Base-by-base conservation (phyloP, 2,888 invertebrate species). In the Dione vanillae region DNA sequence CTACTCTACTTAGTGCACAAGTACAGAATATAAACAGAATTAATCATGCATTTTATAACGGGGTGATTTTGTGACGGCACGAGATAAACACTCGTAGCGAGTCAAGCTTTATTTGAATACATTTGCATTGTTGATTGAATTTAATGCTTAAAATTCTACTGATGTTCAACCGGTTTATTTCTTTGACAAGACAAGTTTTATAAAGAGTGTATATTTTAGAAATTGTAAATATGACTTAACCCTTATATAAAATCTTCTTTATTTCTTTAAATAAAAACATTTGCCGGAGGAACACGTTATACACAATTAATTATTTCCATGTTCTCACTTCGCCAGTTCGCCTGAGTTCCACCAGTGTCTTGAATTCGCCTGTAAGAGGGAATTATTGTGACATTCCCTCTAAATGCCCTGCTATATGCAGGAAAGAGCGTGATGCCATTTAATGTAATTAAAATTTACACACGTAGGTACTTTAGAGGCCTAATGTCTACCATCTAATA, bases 81-180 rank as follows among this genome's bases (percentile, higher is more conserved):
- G 35, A 51, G 16, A 62, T 66, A 58, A 66, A 73, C 64, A 69
- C 8, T 43, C 49, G 49, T 35, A 62, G 45, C 56, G 41, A 47
- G 40, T 43, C 40, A 35, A 43, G 40, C n/a, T 27, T 68, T 62
- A 73, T 73, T 68, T 78, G 78, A 76, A 78, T 77, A 77, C 56
- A 88, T 88, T 88, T 82, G 82, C 83, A 88, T 85, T 79, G 78
- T 80, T 84, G 80, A 85, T 84, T 79, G 75, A 78, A 75, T 73
- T 73, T 72, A 71, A 74, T 71, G 76, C 71, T 78, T 69, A 43
- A 72, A 72, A 75, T 78, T 75, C 71, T 71, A 73, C 77, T 77
- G 81, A 80, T 80, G 80, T 80, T 73, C 62, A 77, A 81, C 82
- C 76, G 78, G 82, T 80, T 82, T 72, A 73, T 75, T 78, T 78